These are phyloP conservation scores for Drosophila virilis DNA, from an alignment of 1,140 invertebrate genomes.

Conservation along the genomic window DNA sequence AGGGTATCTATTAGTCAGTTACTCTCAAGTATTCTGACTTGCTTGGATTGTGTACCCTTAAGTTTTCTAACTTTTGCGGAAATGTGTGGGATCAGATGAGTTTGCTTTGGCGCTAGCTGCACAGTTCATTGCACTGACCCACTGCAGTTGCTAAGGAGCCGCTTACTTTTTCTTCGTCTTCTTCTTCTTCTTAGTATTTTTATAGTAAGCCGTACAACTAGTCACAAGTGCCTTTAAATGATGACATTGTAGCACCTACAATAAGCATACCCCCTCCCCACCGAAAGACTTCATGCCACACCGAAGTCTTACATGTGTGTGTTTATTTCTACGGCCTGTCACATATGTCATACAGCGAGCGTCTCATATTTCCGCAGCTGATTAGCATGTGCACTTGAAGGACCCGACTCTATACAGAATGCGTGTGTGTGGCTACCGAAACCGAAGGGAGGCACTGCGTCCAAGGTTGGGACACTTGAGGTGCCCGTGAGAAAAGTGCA, in stretches of 20 bases:
- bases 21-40: background rate
- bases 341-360: slow-evolving; percentile 61
- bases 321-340: slow-evolving; percentile 48
- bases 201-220: slow-evolving; percentile 35
- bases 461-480: slow-evolving; percentile 43
- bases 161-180: background rate
- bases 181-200: background rate
- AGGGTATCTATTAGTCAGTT: background rate
- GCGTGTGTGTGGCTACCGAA: slow-evolving; percentile 24
- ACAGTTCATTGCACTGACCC: slow-evolving; percentile 55
- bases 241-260: slow-evolving; percentile 26
- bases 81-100: slow-evolving; percentile 1
- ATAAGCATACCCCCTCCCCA: background rate
- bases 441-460: background rate
- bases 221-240: slow-evolving; percentile 13
- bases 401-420: slow-evolving; percentile 30
- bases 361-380: slow-evolving; percentile 69
- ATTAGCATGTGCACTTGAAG: slow-evolving; percentile 73
- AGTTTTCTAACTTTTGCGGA: background rate
- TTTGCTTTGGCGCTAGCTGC: background rate
- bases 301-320: slow-evolving; percentile 74
- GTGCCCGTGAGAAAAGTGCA: slow-evolving; percentile 61
- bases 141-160: slow-evolving; percentile 11
- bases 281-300: slow-evolving; percentile 13
- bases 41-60: background rate